Evolutionary conservation across 2,797 vertebrate genomes (phyloP), one percentile per base, ranked within the genome.

Genomic region (Diplodus sargus): DNA sequence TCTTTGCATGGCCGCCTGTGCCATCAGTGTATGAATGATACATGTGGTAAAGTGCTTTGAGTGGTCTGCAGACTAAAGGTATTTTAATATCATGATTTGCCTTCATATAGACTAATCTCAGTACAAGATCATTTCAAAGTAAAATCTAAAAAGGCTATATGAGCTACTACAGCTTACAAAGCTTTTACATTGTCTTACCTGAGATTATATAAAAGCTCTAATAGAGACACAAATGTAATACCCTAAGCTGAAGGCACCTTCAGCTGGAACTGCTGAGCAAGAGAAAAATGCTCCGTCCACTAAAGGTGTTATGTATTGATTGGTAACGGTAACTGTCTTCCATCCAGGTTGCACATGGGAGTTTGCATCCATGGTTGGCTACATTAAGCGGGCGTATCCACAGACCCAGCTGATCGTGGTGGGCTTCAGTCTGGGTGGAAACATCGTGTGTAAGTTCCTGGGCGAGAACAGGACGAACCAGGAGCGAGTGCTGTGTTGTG

Each of bases 391-490:
- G 90, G 89, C 93, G 0, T 97, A 96, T 70, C 96, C 96, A 61
- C 95, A 98, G 85, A 97, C 96, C 39, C 96, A 96, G 88, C 93
- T 99, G 73, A 96, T 98, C 0, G 97, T 99, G 0, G 96, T 99
- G 73, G 98, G 98, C 85, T 99, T 99, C 92, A 99, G 98, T 85
- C 95, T 99, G 63, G 98, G 98, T 0, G 98, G 98, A 20, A 99
- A 99, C 92, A 99, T 99, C 0, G 98, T 99, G 16, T 99, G 98
- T 89, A 99, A 99, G 87, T 99, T 97, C 87, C 88, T 99, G 89
- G 98, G 98, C 5, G 98, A 99, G 93, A 97, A 92, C 84, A 95
- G 90, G 48, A 88, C 86, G 42, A 99, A 99, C 93, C 98, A 99
- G 92, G 98, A 99, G 56, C 92, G 95, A 56, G 98, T 99, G n/a